Percentiles rank a stretch among this genome's conserved stretches.
Evolutionary conservation across 2,888 invertebrate genomes (phyloP).

Genomic region (Orthonevra nobilis): DNA sequence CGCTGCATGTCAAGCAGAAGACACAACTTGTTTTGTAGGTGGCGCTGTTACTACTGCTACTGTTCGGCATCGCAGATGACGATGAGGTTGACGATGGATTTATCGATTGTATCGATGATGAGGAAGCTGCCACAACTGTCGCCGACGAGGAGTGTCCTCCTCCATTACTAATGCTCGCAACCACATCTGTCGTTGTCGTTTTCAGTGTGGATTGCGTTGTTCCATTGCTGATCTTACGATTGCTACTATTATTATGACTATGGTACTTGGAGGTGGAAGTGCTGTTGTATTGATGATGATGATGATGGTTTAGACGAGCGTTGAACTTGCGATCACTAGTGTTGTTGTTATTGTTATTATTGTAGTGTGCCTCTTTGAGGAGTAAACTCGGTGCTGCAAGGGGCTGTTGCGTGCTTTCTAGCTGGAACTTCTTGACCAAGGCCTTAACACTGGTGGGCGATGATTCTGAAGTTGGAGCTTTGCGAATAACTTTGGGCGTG

Average conservation of each 20-base stretch:
- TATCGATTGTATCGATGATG: constrained; percentile 52
- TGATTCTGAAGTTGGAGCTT: constrained; percentile 82
- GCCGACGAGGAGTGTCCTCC: constrained; percentile 47
- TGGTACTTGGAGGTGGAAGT: constrained; percentile 61
- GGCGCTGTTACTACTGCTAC: constrained; percentile 34
- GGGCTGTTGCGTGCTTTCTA: constrained; percentile 73
- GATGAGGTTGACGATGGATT: constrained; percentile 48
- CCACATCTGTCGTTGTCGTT: constrained; percentile 68
- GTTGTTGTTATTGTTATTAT: constrained; percentile 65
- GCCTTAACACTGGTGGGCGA: constrained; percentile 80
- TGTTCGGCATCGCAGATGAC: constrained; percentile 21
- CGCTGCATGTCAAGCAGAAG: constrained; percentile 74
- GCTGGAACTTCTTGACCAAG: constrained; percentile 79
- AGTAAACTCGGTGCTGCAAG: constrained; percentile 46
- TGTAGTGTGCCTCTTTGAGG: constrained; percentile 64
- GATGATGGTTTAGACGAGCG: constrained; percentile 54
- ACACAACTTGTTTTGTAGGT: constrained; percentile 73
- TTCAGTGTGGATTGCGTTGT: constrained; percentile 52
- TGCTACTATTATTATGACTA: constrained; percentile 67
- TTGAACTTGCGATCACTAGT: constrained; percentile 64
- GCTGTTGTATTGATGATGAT: constrained; percentile 57
- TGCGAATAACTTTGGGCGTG: constrained; percentile 85
- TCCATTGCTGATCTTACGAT: constrained; percentile 64
- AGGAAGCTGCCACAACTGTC: constrained; percentile 46
- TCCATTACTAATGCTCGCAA: constrained; percentile 45